Percentiles rank a stretch among this genome's conserved stretches.
These are phyloP conservation scores for Chionomys nivalis DNA, from an alignment of 2,113 vertebrate species.

Conservation along the genomic window DNA sequence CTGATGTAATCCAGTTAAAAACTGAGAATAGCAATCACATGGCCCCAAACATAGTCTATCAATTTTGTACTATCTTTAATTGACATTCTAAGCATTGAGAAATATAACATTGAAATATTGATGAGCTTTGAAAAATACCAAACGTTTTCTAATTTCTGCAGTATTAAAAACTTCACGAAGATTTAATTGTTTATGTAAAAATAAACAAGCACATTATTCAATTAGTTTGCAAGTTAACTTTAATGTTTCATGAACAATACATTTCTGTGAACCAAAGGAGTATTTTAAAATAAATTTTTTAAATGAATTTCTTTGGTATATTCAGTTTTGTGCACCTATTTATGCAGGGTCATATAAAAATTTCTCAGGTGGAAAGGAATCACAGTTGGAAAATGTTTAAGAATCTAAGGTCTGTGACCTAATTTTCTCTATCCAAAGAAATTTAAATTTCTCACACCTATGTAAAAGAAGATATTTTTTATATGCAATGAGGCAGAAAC, in stretches of 20 bases:
- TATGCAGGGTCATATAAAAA: not conserved
- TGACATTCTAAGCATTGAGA: not conserved
- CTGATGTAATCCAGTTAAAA: not conserved
- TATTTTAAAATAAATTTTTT: not conserved
- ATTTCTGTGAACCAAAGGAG: not conserved
- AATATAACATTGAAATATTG: not conserved
- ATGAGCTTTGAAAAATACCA: not conserved
- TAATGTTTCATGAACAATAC: not conserved
- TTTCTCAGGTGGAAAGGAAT: not conserved
- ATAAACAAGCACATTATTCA: not conserved
- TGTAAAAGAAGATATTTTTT: constrained; percentile 35
- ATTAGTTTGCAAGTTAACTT: not conserved
- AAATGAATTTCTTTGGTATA: not conserved
- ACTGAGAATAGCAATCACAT: not conserved
- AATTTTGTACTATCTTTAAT: not conserved
- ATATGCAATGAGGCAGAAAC: constrained; percentile 30
- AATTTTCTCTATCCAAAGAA: constrained; percentile 34
- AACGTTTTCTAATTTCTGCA: not conserved
- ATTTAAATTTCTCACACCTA: constrained; percentile 19
- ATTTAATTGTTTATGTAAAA: not conserved
- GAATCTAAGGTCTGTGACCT: not conserved
- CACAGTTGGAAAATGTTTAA: not conserved
- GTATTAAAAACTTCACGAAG: not conserved
- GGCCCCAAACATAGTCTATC: not conserved
- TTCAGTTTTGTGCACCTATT: not conserved